Evolutionary conservation across 2,113 vertebrate genomes (phyloP).

Genomic region (Oreochromis tanganicae): DNA sequence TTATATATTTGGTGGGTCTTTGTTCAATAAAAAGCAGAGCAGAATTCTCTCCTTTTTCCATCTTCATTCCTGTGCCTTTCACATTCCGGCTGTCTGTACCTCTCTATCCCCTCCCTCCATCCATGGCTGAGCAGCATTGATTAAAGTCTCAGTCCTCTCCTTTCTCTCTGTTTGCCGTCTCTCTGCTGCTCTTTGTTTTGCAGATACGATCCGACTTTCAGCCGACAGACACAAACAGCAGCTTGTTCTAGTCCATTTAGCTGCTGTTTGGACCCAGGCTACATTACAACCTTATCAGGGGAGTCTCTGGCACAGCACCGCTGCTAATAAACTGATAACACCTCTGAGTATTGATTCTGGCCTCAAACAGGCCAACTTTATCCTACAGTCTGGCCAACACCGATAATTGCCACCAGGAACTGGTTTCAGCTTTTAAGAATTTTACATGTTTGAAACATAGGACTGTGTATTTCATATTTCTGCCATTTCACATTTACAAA

Average conservation of each 20-base stretch:
- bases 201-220: slow-evolving; percentile 45
- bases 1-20: background rate
- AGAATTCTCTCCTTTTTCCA: background rate
- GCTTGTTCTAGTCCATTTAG: slow-evolving; percentile 49
- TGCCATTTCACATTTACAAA: background rate
- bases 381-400: background rate
- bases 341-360: slow-evolving; percentile 38
- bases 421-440: background rate
- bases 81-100: background rate
- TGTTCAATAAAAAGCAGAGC: background rate
- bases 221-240: slow-evolving; percentile 47
- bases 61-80: background rate
- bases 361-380: slow-evolving; percentile 9
- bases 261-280: slow-evolving; percentile 39
- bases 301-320: slow-evolving; percentile 28
- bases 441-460: background rate
- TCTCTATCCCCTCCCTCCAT: background rate
- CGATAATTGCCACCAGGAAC: background rate
- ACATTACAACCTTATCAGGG: slow-evolving; percentile 50
- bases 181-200: slow-evolving; percentile 46
- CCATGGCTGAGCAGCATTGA: slow-evolving; percentile 15
- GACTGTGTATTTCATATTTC: background rate
- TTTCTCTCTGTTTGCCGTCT: background rate
- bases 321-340: slow-evolving; percentile 57
- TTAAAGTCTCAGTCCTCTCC: slow-evolving; percentile 4